Conservation (phyloP, 2,113 vertebrate species). For the Gavialis gangeticus region DNA sequence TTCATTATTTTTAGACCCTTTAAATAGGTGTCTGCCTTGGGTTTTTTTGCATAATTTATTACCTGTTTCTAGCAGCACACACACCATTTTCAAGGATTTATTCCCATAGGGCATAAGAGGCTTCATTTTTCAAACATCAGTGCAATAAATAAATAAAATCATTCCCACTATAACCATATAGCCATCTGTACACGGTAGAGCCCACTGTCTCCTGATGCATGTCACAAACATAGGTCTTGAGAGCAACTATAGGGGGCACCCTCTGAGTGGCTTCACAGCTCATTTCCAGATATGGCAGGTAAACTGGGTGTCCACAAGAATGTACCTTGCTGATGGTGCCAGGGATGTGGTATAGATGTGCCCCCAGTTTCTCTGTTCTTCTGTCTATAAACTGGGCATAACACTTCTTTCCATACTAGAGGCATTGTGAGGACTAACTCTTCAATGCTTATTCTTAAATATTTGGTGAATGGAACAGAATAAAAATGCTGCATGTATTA, state of each 20-base stretch:
- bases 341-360: too few species aligned
- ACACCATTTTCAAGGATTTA: rapidly evolving
- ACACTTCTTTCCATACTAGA: background rate
- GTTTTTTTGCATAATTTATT: background rate
- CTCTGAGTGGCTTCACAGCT: background rate
- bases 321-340: too few species aligned
- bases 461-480: background rate
- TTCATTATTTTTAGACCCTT: background rate
- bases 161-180: background rate
- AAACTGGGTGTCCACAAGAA: too few species aligned
- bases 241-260: background rate
- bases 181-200: background rate
- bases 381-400: background rate
- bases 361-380: background rate
- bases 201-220: background rate
- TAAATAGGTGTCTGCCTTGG: background rate
- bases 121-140: background rate
- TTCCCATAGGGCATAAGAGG: background rate
- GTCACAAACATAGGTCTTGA: too few species aligned
- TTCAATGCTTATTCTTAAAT: background rate
- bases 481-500: background rate
- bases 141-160: background rate
- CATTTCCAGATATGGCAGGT: too few species aligned
- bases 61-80: background rate
- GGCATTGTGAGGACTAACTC: background rate